Percentiles rank a stretch among this genome's conserved stretches.
Conservation (phyloP, 2,888 invertebrate species). For the Orchesella flavescens region DNA sequence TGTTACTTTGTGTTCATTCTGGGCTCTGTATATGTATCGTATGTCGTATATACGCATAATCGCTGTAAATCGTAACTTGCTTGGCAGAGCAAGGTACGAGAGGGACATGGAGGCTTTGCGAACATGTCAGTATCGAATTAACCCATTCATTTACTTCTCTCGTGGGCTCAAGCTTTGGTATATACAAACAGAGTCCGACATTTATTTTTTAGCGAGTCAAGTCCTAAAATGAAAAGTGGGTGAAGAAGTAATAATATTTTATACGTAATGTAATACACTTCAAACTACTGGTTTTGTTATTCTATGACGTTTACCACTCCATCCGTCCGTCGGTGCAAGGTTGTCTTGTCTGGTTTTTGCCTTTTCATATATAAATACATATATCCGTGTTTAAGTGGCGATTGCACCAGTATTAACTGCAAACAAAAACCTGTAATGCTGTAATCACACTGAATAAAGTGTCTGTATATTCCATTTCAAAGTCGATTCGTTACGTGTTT, state of each 20-base stretch:
- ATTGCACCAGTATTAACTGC: too few species aligned
- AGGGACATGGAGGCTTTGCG: constrained; percentile 10
- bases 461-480: too few species aligned
- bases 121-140: background rate
- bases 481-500: too few species aligned
- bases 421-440: too few species aligned
- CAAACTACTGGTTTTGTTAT: constrained; percentile 23
- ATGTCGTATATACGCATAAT: constrained; percentile 16
- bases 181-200: background rate
- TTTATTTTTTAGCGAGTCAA: constrained; percentile 5
- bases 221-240: constrained; percentile 47
- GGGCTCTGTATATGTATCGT: background rate
- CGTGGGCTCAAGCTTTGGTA: background rate
- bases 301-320: constrained; percentile 10
- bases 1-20: background rate
- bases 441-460: too few species aligned
- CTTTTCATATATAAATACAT: background rate
- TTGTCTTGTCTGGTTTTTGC: constrained; percentile 52
- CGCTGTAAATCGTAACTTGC: constrained; percentile 37
- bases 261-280: background rate
- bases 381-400: background rate
- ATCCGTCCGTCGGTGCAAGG: constrained; percentile 39
- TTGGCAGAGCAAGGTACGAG: constrained; percentile 55
- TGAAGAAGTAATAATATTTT: constrained; percentile 33
- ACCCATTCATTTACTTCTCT: background rate